These are phyloP conservation scores for Podarcis cretensis DNA, from an alignment of 2,113 vertebrate species.

Conservation along the genomic window DNA sequence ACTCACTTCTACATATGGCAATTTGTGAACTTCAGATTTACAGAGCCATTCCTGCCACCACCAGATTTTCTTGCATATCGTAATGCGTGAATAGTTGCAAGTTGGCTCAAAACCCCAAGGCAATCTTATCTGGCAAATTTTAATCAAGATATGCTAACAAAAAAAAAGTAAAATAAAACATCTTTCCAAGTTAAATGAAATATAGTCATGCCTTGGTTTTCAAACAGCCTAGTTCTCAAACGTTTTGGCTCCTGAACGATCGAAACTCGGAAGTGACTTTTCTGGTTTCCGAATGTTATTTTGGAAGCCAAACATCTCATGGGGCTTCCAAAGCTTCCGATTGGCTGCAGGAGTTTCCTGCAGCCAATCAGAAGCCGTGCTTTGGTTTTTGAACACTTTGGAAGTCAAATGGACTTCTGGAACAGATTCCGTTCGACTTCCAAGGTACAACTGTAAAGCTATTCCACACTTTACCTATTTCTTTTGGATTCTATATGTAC, in stretches of 20 bases:
- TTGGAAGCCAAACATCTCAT: too few relatives aligned
- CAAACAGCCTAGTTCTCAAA: too few relatives aligned
- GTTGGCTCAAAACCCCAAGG: background rate
- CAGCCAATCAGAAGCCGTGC: too few relatives aligned
- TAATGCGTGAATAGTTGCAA: background rate
- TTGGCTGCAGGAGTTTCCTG: too few relatives aligned
- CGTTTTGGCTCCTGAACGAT: too few relatives aligned
- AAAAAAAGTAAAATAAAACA: background rate
- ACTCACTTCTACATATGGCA: background rate
- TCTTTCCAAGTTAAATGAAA: background rate
- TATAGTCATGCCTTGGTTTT: too few relatives aligned
- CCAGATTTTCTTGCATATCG: background rate
- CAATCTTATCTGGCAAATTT: background rate
- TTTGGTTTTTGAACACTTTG: too few relatives aligned
- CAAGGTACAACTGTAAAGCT: background rate
- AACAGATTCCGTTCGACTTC: too few relatives aligned
- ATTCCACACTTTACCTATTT: background rate
- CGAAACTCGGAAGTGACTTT: too few relatives aligned
- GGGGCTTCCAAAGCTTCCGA: too few relatives aligned
- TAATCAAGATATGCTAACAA: background rate
- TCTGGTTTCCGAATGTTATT: too few relatives aligned
- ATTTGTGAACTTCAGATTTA: background rate
- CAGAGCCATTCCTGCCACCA: background rate
- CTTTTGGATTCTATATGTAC: background rate
- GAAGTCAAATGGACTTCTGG: too few relatives aligned